phyloP scores from a whole-genome alignment of 2,113 vertebrate genomes.

The Dolichotis patagonum region DNA sequence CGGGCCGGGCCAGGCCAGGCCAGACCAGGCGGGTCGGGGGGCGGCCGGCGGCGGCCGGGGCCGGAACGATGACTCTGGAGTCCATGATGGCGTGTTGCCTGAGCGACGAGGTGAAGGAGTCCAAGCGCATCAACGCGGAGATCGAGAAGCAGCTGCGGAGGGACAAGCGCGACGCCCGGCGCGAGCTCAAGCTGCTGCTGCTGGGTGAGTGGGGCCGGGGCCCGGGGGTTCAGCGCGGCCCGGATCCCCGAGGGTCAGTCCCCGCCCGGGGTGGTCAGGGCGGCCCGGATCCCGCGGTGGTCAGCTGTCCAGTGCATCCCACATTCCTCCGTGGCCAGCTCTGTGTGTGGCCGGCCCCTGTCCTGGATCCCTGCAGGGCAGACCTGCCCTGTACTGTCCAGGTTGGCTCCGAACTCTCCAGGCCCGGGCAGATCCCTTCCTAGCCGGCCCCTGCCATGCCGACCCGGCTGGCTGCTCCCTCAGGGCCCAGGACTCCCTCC shows the following conservation, averaged over 20 bases:
- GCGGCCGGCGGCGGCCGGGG: constrained; percentile 75
- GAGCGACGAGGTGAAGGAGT: constrained; percentile 97
- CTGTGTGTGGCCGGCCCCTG: not conserved
- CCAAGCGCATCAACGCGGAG: constrained; percentile 96
- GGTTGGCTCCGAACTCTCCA: not conserved
- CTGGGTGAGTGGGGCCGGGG: not conserved
- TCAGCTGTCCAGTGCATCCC: not conserved
- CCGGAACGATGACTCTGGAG: constrained; percentile 78
- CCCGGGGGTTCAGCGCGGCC: not conserved
- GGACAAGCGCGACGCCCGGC: constrained; percentile 93
- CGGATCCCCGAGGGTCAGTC: not conserved
- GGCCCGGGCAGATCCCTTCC: not conserved
- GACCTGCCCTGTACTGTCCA: not conserved
- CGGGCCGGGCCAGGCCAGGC: not conserved
- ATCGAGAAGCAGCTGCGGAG: constrained; percentile 96
- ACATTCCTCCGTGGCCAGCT: not conserved
- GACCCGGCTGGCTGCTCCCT: not conserved
- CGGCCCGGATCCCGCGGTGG: not conserved
- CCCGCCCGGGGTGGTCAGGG: not conserved
- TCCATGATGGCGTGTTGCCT: constrained; percentile 98
- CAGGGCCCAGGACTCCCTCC: not conserved
- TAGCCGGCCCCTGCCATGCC: not conserved
- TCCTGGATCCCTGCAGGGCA: not conserved
- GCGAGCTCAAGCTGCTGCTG: constrained; percentile 95
- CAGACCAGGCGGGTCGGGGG: constrained; percentile 30